Conservation (phyloP, 2,888 invertebrate species). For the Acrobasis consociella region DNA sequence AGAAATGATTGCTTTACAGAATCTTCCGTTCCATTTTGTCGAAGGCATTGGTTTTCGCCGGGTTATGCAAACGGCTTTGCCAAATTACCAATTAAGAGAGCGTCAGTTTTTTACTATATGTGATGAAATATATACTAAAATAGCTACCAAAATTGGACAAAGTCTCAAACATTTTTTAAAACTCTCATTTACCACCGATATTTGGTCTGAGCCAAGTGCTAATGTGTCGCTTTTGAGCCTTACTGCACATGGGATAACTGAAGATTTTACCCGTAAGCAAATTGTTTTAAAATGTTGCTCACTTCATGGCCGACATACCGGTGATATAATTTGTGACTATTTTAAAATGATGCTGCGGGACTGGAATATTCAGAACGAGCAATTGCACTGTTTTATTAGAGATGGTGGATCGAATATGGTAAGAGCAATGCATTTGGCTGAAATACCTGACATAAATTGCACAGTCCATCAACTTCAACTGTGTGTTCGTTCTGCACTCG, state of each 20-base stretch:
- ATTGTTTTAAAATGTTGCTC: slow-evolving; percentile 34
- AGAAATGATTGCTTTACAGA: slow-evolving; percentile 41
- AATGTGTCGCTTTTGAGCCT: slow-evolving; percentile 34
- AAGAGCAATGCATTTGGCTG: slow-evolving; percentile 34
- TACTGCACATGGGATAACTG: slow-evolving; percentile 34
- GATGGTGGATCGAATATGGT: slow-evolving; percentile 42
- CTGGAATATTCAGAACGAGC: slow-evolving; percentile 37
- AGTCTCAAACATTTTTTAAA: slow-evolving; percentile 35
- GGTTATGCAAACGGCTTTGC: slow-evolving; percentile 35
- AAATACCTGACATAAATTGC: slow-evolving; percentile 33
- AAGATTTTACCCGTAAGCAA: slow-evolving; percentile 35
- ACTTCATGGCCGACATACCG: slow-evolving; percentile 38
- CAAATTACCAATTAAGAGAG: slow-evolving; percentile 38
- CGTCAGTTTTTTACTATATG: slow-evolving; percentile 37
- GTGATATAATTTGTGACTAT: slow-evolving; percentile 39
- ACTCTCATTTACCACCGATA: slow-evolving; percentile 38
- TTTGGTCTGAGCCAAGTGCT: slow-evolving; percentile 37
- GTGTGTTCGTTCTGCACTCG: slow-evolving; percentile 34
- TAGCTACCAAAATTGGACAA: slow-evolving; percentile 35
- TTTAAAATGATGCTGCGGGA: slow-evolving; percentile 37
- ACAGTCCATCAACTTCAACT: slow-evolving; percentile 38
- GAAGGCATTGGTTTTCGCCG: slow-evolving; percentile 40
- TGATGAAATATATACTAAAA: slow-evolving; percentile 34
- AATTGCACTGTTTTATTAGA: slow-evolving; percentile 39
- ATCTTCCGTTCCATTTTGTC: slow-evolving; percentile 40